phyloP scores from a whole-genome alignment of 2,797 vertebrate genomes.

The Megaceryle alcyon region DNA sequence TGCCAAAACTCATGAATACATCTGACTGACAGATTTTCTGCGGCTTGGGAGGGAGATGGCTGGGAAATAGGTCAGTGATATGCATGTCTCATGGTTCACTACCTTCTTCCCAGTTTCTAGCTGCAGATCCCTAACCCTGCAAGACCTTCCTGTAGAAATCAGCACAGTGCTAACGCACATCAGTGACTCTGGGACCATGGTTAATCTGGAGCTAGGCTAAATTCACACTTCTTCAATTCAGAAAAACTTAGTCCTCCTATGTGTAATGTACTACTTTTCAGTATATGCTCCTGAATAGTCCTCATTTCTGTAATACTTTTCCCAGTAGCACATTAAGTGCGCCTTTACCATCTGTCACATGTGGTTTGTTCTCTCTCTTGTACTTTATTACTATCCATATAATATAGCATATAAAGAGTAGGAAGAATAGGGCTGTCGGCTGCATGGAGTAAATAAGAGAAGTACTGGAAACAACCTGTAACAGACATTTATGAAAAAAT shows the following conservation, averaged over 20 bases:
- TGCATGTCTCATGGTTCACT: background rate
- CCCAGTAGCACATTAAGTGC: background rate
- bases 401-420: background rate
- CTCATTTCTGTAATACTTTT: constrained; percentile 30
- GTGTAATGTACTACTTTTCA: constrained; percentile 5
- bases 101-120: background rate
- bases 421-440: background rate
- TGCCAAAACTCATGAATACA: background rate
- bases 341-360: background rate
- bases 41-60: background rate
- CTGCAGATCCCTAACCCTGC: background rate
- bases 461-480: background rate
- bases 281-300: background rate
- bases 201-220: constrained; percentile 1
- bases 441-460: background rate
- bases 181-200: background rate
- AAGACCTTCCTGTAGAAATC: background rate
- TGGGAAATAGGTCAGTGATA: background rate
- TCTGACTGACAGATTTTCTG: background rate
- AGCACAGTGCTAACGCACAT: background rate
- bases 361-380: background rate
- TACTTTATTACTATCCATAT: background rate
- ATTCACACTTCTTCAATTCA: background rate
- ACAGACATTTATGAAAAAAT: background rate
- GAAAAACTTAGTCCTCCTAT: constrained; percentile 3